Evolutionary conservation across 2,797 vertebrate genomes (phyloP), one percentile per base, ranked within the genome.

Genomic region (Alectoris magna): DNA sequence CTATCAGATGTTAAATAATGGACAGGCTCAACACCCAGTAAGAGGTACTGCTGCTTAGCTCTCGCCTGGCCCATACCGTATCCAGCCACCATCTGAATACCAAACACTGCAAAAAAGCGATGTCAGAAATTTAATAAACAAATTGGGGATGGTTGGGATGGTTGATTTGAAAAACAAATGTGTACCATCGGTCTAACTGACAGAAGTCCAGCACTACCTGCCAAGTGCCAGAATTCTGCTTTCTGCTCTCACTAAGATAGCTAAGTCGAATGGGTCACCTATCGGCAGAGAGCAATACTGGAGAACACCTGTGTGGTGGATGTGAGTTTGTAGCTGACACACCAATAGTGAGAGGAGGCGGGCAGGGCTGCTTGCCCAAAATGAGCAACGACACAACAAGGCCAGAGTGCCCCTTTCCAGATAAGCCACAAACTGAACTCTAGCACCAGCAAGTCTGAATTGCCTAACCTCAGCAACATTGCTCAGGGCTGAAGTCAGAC

Each of bases 401-500:
- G 60, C 62, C 62, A 66, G 34, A 74, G 41, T 14, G 22, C 41
- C 29, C 31, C 17, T 71, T 78, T 27, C 1, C 4, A 77, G 71
- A 53, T 78, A 49, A 49, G 51, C 51, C 69, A 73, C 74, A 78
- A 70, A 66, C 0, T n/a, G 64, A 88, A 72, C 49, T 51, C 43
- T 2, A 66, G 29, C 29, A 49, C 76, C 76, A 86, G 43, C 55
- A 69, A 82, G 59, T 43, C 71, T 48, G 88, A 91, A 86, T 86
- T 87, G 78, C 11, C 72, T 49, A 90, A 75, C 73, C 66, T 62
- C 82, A 70, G 58, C 67, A 73, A 36, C 83, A 85, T 63, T 68
- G 49, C 79, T 91, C 76, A 22, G 59, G 41, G 43, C 16, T 83
- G 77, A 87, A 90, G 70, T 64, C 82, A 93, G 75, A 68, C 27